Evolutionary conservation across 1,140 invertebrate genomes (phyloP).

Genomic region (Brachionus manjavacas): DNA sequence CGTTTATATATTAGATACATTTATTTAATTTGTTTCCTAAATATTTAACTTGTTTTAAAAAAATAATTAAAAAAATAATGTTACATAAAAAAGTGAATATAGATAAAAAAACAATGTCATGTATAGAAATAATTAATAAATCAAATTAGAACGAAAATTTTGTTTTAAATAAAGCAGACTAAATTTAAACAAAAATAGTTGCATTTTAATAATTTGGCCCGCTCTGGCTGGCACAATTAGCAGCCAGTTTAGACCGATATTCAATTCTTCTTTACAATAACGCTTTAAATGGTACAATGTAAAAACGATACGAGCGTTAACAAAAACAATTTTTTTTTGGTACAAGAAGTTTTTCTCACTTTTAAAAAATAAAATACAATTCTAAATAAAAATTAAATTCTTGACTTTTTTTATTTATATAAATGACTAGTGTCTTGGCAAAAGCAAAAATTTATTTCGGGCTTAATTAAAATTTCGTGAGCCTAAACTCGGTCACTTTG

Average conservation of each 20-base stretch:
- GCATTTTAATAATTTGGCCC: not conserved
- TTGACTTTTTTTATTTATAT: not conserved
- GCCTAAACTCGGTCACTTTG: slow-evolving; percentile 2
- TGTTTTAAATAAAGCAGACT: not conserved
- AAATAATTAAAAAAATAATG: not conserved
- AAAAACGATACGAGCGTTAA: not conserved
- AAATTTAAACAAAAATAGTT: not conserved
- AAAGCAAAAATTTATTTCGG: not conserved
- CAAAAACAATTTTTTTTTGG: not conserved
- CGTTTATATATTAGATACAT: not conserved
- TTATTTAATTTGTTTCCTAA: slow-evolving; percentile 15
- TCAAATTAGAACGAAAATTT: not conserved
- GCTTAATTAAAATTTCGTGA: not conserved
- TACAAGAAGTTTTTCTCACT: not conserved
- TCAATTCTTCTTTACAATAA: not conserved
- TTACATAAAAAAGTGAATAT: not conserved
- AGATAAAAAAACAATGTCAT: slow-evolving; percentile 18
- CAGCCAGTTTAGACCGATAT: not conserved
- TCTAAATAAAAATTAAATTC: not conserved
- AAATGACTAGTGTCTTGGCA: not conserved
- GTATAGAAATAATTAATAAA: not conserved
- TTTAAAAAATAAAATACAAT: not conserved
- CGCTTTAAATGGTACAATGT: not conserved
- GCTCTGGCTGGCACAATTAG: not conserved
- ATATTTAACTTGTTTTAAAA: not conserved